Base-by-base conservation (phyloP, 2,888 invertebrate species). In the Amiota minor region DNA sequence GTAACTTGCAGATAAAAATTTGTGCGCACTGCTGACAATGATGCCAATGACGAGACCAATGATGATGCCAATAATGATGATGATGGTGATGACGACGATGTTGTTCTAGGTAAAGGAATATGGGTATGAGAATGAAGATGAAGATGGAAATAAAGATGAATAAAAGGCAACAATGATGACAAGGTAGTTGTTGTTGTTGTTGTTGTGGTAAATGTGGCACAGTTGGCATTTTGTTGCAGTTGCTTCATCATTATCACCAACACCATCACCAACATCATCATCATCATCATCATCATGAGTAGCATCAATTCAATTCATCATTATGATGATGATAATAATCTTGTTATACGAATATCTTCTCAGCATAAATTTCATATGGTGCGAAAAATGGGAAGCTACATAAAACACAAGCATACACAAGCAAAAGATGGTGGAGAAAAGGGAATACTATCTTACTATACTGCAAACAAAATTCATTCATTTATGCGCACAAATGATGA, bases 401-500 rank as follows among this genome's bases (percentile, higher is more conserved):
- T 53, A 68, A 8, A 16, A 23, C 53, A n/a, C n/a, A n/a, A n/a
- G n/a, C n/a, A n/a, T n/a, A n/a, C 35, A 35, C 35, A 35, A 35
- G 6, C 35, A 35, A 35, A 35, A 8, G 35, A 35, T n/a, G n/a
- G n/a, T n/a, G 35, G 35, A 35, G 6, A 35, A 35, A 35, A 35
- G 35, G 35, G 35, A 35, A 35, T 35, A 35, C 35, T 8, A 35
- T 35, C 35, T 35, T 35, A 35, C 6, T 3, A 35, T 35, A 6
- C 35, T 35, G 86, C 86, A 79, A 79, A 84, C 80, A 86, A 86
- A 86, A 83, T 86, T 86, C 86, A 86, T 83, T 86, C 83, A 80
- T 84, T 83, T 79, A 86, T 84, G 86, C 85, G 86, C 85, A 86
- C 83, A 81, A 75, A 35, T 68, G 72, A 55, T 72, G 35, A 68